Conservation (phyloP, 2,797 vertebrate genomes). For the Halcyon chelicuti region DNA sequence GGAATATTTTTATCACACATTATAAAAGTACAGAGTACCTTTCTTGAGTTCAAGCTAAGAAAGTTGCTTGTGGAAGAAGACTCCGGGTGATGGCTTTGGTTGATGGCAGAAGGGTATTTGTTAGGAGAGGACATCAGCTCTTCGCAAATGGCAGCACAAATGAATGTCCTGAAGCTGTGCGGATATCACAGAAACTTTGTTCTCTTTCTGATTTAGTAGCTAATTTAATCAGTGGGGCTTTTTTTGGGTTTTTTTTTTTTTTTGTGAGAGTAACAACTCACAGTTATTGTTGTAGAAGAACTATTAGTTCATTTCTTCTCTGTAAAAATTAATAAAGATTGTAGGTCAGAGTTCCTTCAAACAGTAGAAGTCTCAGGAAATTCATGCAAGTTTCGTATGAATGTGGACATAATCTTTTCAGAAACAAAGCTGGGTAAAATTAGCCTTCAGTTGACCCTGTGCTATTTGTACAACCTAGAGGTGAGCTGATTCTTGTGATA, state of each 20-base stretch:
- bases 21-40: rapidly evolving
- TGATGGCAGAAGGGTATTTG: rapidly evolving
- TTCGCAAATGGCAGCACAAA: not conserved
- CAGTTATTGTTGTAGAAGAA: not conserved
- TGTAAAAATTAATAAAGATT: not conserved
- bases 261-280: not conserved
- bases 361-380: not conserved
- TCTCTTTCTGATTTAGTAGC: not conserved
- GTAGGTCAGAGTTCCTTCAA: not conserved
- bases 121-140: too few relatives aligned
- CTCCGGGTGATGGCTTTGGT: rapidly evolving
- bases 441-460: rapidly evolving
- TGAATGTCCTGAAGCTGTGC: rapidly evolving
- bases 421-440: not conserved
- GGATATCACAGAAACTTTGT: not conserved
- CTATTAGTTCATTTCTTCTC: not conserved
- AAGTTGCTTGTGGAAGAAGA: not conserved
- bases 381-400: not conserved
- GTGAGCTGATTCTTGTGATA: not conserved
- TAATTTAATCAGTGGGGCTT: not conserved
- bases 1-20: rapidly evolving
- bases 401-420: rapidly evolving
- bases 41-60: rapidly evolving
- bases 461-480: not conserved
- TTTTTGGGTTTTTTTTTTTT: too few relatives aligned